Conservation (phyloP, 2,888 invertebrate genomes). For the Cephalotes varians region DNA sequence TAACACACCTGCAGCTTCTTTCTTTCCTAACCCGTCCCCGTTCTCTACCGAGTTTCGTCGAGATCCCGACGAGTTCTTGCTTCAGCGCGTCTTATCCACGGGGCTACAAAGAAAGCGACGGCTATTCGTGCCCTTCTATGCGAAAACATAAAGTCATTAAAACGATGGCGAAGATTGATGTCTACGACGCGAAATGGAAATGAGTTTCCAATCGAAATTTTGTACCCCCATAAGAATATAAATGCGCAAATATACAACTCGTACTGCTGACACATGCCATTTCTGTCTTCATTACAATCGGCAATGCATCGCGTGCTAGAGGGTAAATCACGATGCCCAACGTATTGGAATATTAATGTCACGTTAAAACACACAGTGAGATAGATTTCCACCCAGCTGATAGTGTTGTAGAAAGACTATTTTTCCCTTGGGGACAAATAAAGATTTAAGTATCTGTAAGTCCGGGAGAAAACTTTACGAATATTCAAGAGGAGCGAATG, state of each 20-base stretch:
- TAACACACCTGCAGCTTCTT: slow-evolving; percentile 46
- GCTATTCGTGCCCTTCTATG: not conserved
- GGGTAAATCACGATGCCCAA: slow-evolving; percentile 29
- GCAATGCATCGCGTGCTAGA: slow-evolving; percentile 20
- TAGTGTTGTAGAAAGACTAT: slow-evolving; percentile 22
- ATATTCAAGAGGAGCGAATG: slow-evolving; percentile 49
- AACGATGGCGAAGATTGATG: not conserved
- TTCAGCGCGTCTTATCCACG: slow-evolving; percentile 17
- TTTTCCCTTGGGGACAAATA: slow-evolving; percentile 31
- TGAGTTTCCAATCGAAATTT: not conserved
- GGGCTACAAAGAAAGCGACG: not conserved
- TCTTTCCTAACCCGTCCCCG: not conserved
- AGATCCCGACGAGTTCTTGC: slow-evolving; percentile 33
- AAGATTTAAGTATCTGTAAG: slow-evolving; percentile 52
- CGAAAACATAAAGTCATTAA: not conserved
- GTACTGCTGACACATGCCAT: not conserved
- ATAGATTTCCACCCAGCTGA: slow-evolving; percentile 39
- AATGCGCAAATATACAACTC: not conserved
- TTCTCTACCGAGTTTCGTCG: not conserved
- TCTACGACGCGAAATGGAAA: not conserved
- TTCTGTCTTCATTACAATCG: slow-evolving; percentile 12
- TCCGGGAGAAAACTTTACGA: slow-evolving; percentile 20
- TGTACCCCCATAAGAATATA: not conserved
- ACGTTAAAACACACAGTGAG: slow-evolving; percentile 34
- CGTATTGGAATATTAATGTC: slow-evolving; percentile 47